Conservation (phyloP, 2,113 vertebrate species). For the Nanorana parkeri region DNA sequence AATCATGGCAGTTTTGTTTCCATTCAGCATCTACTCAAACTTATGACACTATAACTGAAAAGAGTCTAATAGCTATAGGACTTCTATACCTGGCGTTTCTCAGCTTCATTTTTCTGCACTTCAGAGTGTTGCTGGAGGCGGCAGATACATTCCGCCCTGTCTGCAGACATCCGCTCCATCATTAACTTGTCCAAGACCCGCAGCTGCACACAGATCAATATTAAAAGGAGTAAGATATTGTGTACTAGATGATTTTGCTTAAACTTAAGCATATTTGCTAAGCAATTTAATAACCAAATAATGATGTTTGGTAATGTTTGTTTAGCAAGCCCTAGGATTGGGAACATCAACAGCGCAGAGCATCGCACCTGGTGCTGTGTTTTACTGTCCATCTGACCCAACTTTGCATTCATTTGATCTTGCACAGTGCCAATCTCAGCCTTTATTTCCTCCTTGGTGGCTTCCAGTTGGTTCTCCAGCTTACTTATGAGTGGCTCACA, state of each 20-base stretch:
- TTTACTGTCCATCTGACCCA: constrained; percentile 90
- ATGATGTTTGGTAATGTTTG: too few species aligned
- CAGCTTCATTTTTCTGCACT: constrained; percentile 78
- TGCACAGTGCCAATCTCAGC: constrained; percentile 89
- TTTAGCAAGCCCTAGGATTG: too few species aligned
- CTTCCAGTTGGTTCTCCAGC: constrained; percentile 94
- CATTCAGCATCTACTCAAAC: too few species aligned
- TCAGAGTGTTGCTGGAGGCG: constrained; percentile 83
- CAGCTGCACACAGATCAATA: constrained; percentile 72
- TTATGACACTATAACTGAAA: too few species aligned
- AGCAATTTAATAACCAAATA: too few species aligned
- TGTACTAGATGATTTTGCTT: neutral
- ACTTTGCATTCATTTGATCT: constrained; percentile 89
- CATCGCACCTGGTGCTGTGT: constrained; percentile 87
- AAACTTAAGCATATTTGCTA: too few species aligned
- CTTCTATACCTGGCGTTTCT: constrained; percentile 84
- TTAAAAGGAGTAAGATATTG: neutral
- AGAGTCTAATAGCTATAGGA: too few species aligned
- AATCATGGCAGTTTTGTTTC: too few species aligned
- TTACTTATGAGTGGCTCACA: constrained; percentile 94
- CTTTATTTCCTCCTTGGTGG: constrained; percentile 93
- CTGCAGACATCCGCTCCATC: constrained; percentile 86
- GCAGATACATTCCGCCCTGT: constrained; percentile 85
- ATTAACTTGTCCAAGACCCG: constrained; percentile 90
- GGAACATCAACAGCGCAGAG: neutral